phyloP scores from a whole-genome alignment of 2,888 invertebrate genomes.

The Galerucella calmariensis region DNA sequence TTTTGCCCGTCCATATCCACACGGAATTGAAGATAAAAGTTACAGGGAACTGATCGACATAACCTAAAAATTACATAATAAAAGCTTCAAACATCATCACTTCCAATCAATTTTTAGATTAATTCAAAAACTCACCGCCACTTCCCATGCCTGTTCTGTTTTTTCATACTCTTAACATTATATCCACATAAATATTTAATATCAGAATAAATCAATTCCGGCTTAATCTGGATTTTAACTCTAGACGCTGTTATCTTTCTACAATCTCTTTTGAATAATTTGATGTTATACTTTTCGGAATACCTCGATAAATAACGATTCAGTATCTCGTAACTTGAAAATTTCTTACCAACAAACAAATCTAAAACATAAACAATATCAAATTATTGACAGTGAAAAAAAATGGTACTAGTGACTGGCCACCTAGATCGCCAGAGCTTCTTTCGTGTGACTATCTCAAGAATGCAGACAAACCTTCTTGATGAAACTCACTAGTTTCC shows the following conservation, averaged over 20 bases:
- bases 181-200: constrained; percentile 4
- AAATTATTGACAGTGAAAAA: neutral
- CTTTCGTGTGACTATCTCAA: no score
- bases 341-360: neutral
- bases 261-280: constrained; percentile 43
- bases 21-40: neutral
- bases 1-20: neutral
- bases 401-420: no score
- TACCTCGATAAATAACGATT: neutral
- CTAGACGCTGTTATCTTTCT: neutral
- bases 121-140: neutral
- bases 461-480: no score
- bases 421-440: no score
- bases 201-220: constrained; percentile 4
- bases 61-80: neutral
- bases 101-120: neutral
- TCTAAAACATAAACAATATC: neutral
- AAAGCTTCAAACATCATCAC: neutral
- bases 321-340: neutral
- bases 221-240: neutral
- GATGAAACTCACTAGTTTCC: no score
- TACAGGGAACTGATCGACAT: neutral
- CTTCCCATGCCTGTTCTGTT: neutral
- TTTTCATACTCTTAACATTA: neutral
- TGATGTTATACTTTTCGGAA: constrained; percentile 64